These are phyloP conservation scores for Zaprionus gabonicus DNA, from an alignment of 1,140 invertebrate genomes.

Conservation along the genomic window DNA sequence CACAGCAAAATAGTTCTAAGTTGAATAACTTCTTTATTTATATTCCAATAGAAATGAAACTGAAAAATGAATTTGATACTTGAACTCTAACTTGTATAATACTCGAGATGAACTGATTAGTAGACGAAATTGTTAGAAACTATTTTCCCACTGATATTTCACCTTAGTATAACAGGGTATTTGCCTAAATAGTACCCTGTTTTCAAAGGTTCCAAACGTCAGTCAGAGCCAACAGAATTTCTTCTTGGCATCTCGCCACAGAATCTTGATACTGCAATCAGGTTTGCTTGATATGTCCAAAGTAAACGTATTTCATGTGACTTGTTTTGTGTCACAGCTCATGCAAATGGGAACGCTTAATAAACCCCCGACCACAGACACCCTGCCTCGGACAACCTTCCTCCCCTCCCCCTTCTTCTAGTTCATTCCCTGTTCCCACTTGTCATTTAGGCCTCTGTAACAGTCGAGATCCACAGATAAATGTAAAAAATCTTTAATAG, in stretches of 20 bases:
- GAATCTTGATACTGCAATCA: conserved; percentile 1
- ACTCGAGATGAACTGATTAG: too few relatives aligned
- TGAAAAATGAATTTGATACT: too few relatives aligned
- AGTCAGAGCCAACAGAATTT: not conserved
- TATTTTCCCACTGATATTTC: too few relatives aligned
- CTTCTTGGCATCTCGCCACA: not conserved
- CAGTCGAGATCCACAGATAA: not conserved
- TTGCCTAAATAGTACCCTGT: too few relatives aligned
- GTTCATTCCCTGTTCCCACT: conserved; percentile 43
- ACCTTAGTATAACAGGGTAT: not conserved
- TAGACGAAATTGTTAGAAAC: not conserved
- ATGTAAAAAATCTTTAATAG: not conserved
- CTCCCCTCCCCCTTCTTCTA: not conserved
- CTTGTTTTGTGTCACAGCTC: conserved; percentile 53
- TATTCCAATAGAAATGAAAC: too few relatives aligned
- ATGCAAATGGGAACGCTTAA: conserved; percentile 64
- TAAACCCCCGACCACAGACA: conserved; percentile 25
- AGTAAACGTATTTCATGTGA: conserved; percentile 33
- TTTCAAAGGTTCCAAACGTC: too few relatives aligned
- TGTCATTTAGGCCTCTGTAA: conserved; percentile 71
- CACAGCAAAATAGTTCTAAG: too few relatives aligned
- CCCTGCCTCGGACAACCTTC: not conserved
- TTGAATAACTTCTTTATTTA: too few relatives aligned
- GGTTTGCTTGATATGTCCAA: not conserved
- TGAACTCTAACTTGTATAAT: too few relatives aligned